Conservation (phyloP, 2,888 invertebrate genomes). For the Rhamnusium bicolor region DNA sequence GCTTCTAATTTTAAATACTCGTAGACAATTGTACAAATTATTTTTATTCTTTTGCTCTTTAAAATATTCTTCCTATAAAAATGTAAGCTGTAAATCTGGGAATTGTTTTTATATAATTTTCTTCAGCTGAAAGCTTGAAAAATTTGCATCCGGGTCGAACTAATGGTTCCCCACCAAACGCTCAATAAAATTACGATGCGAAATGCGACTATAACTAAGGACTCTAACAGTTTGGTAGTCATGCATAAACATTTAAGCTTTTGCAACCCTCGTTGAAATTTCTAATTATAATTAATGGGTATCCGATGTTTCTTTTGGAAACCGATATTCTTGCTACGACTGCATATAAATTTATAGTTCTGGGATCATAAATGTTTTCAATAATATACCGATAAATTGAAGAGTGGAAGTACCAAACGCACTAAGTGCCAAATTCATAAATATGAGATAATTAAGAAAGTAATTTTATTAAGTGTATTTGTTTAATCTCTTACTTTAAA, state of each 20-base stretch:
- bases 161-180: constrained; percentile 8
- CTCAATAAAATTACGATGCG: constrained; percentile 27
- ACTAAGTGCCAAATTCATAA: too few species aligned
- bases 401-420: too few species aligned
- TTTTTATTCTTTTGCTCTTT: too few species aligned
- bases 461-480: too few species aligned
- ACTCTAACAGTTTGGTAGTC: constrained; percentile 16
- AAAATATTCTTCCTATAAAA: too few species aligned
- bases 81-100: too few species aligned
- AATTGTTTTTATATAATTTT: constrained; percentile 8
- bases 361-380: background rate
- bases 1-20: too few species aligned
- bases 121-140: constrained; percentile 5
- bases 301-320: constrained; percentile 6
- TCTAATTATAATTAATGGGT: constrained; percentile 22
- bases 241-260: constrained; percentile 33
- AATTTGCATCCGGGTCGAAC: constrained; percentile 28
- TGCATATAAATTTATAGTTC: background rate
- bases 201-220: constrained; percentile 18
- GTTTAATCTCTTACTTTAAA: too few species aligned
- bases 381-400: too few species aligned
- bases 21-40: too few species aligned
- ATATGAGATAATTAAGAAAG: too few species aligned
- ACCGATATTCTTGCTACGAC: background rate
- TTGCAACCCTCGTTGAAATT: constrained; percentile 8